Conservation (phyloP, 2,888 invertebrate species). For the Nebria brevicollis region DNA sequence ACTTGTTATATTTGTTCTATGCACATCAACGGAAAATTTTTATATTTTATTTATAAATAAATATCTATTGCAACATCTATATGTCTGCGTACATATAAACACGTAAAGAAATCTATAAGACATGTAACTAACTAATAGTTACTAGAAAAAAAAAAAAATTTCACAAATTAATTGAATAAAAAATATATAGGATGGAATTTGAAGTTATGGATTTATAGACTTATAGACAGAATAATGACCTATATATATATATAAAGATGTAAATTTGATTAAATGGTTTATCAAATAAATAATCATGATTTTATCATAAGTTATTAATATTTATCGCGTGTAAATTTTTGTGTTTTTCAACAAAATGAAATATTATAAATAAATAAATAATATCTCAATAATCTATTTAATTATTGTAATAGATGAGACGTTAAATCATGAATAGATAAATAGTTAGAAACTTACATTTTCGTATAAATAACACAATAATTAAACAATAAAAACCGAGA, state of each 20-base stretch:
- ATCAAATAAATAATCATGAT: not conserved
- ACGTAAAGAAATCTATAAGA: too few species aligned
- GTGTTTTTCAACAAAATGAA: not conserved
- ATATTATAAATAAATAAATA: not conserved
- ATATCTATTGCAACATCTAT: not conserved
- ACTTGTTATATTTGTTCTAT: not conserved
- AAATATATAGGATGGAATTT: too few species aligned
- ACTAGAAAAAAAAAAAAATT: too few species aligned
- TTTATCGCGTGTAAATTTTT: not conserved
- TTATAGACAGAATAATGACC: not conserved
- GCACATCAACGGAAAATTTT: slow-evolving; percentile 12
- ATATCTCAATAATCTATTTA: not conserved
- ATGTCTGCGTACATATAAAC: too few species aligned
- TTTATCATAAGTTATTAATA: not conserved
- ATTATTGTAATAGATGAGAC: not conserved
- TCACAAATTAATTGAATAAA: too few species aligned
- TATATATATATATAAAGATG: not conserved
- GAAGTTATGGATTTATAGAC: too few species aligned
- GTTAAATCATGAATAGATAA: not conserved
- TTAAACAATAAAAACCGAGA: not conserved
- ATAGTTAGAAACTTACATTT: not conserved
- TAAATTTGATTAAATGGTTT: not conserved
- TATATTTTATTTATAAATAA: slow-evolving; percentile 6
- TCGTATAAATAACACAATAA: not conserved
- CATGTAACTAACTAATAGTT: too few species aligned